Evolutionary conservation across 2,888 invertebrate species (phyloP).

Genomic region (Napeogenes sylphis): DNA sequence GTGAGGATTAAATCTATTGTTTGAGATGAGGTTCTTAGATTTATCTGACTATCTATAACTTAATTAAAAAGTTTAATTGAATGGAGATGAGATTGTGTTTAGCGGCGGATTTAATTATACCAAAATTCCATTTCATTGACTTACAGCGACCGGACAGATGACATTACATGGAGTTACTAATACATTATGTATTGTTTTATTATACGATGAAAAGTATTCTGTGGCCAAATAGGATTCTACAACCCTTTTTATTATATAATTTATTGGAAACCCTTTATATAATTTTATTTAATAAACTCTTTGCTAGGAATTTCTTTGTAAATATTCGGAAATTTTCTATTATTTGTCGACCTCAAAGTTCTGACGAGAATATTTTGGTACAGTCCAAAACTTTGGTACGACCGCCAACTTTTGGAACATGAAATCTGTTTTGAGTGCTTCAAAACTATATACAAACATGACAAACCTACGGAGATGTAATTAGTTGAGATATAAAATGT

Average conservation of each 20-base stretch:
- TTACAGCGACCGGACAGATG: slow-evolving; percentile 9
- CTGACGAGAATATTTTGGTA: not conserved
- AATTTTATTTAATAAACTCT: too few relatives aligned
- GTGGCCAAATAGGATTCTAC: too few relatives aligned
- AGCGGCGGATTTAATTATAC: slow-evolving; percentile 44
- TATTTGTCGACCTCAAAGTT: slow-evolving; percentile 3
- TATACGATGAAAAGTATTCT: too few relatives aligned
- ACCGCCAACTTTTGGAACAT: not conserved
- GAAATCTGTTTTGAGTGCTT: slow-evolving; percentile 5
- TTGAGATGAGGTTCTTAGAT: not conserved
- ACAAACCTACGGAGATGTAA: not conserved
- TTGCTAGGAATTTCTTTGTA: too few relatives aligned
- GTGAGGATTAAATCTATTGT: not conserved
- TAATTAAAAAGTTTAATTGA: slow-evolving; percentile 64
- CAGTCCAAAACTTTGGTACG: not conserved
- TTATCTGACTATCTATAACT: slow-evolving; percentile 17
- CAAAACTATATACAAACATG: slow-evolving; percentile 1
- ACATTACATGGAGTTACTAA: not conserved
- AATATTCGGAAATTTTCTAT: not conserved
- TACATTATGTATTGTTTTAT: not conserved
- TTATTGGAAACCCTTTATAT: too few relatives aligned
- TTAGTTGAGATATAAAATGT: not conserved
- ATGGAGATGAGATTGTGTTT: slow-evolving; percentile 39
- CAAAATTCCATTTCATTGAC: slow-evolving; percentile 46
- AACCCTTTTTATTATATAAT: too few relatives aligned